Base-by-base conservation (phyloP, 1,140 invertebrate genomes). In the Kradibia gibbosae region DNA sequence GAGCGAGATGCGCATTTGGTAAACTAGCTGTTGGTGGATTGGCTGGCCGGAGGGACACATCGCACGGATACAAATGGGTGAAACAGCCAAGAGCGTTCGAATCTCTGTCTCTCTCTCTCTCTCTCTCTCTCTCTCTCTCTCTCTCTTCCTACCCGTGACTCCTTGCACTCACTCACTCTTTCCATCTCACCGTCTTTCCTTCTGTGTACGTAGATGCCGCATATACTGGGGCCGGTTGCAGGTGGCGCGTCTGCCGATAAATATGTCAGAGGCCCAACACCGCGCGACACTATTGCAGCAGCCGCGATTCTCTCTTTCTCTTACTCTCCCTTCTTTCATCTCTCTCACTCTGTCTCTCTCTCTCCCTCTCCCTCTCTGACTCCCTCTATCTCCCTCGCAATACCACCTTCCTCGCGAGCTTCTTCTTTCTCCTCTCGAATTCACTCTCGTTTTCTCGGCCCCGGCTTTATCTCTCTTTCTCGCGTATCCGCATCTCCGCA, bases 201-300 rank as follows among this genome's bases (percentile, higher is more conserved):
- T 45, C 48, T 78, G 87, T 87, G 85, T 88, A 85, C 86, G 84
- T 85, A 85, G 83, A 88, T 88, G 88, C 86, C 62, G 62, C 62
- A n/a, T 67, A 39, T 4, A 36, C 62, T 28, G 17, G 81, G 84
- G 85, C 88, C 86, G 86, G 87, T 87, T 87, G 89, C 89, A 90
- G 89, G 89, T 90, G 89, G 87, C 87, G 88, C 86, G 87, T 78
- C 82, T 86, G 85, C 88, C 89, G 89, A 90, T 90, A 90, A 90
- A 90, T 90, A 90, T 90, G 89, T 90, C 89, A 90, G 87, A 86
- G 83, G 85, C 70, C 84, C 86, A 90, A 90, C 89, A 89, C 88
- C 88, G 86, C 78, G 83, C 83, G 81, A 78, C 50, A 73, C 71
- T 60, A 75, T 57, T 62, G 62, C 80, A 31, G n/a, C 60, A 55